Conservation (phyloP, 2,113 vertebrate genomes). For the Tachycineta bicolor region DNA sequence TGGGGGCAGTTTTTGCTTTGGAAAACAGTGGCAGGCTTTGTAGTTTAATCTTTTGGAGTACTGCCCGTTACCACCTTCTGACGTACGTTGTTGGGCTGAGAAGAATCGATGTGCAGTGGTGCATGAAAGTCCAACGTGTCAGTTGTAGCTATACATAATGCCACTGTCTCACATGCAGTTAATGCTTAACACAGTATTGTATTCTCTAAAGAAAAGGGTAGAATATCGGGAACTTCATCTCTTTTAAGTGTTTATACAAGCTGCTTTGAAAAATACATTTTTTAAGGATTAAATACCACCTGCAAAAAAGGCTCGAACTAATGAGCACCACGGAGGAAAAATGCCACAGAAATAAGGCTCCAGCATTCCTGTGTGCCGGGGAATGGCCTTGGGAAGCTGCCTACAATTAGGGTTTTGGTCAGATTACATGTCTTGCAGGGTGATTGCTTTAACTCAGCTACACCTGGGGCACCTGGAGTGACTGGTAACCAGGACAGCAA, state of each 20-base stretch:
- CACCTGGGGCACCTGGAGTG: neutral
- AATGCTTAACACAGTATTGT: neutral
- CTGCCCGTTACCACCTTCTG: slow-evolving; percentile 23
- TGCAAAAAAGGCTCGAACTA: neutral
- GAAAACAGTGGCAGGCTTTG: slow-evolving; percentile 27
- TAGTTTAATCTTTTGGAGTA: slow-evolving; percentile 38
- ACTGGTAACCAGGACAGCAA: neutral
- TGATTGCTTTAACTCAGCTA: neutral
- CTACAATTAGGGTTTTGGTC: neutral
- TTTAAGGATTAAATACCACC: neutral
- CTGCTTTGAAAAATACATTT: neutral
- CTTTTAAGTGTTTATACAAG: neutral
- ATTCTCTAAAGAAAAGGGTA: neutral
- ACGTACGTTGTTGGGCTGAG: neutral
- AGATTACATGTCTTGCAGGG: neutral
- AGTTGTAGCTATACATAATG: neutral
- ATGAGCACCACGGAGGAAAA: neutral
- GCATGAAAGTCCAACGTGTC: neutral
- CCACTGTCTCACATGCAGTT: neutral
- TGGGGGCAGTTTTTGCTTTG: neutral
- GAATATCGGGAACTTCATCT: neutral
- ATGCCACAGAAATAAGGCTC: neutral
- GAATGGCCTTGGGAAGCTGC: neutral
- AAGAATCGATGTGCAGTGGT: slow-evolving; percentile 7
- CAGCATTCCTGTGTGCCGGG: neutral